These are phyloP conservation scores for Hemaris fuciformis DNA, from an alignment of 2,888 invertebrate genomes.

Conservation along the genomic window DNA sequence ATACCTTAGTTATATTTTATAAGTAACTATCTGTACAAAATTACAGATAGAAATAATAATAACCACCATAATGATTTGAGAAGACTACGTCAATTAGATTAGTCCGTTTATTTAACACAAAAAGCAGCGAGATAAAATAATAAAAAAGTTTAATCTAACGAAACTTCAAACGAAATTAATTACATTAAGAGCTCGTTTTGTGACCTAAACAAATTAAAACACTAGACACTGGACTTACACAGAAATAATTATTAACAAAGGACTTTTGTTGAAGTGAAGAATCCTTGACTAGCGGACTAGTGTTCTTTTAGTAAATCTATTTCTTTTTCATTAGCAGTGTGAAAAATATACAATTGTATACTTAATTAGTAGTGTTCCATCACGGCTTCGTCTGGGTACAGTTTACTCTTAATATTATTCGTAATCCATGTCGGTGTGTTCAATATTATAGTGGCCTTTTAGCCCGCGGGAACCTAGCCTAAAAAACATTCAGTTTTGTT, in stretches of 20 bases:
- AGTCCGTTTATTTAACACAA: slow-evolving; percentile 3
- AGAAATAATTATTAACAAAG: slow-evolving; percentile 3
- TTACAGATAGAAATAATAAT: not conserved
- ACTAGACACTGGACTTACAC: slow-evolving; percentile 6
- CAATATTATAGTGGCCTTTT: no score
- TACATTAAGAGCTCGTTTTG: slow-evolving; percentile 14
- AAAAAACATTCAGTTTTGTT: no score
- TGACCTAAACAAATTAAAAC: slow-evolving; percentile 16
- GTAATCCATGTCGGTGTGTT: no score
- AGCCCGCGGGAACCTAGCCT: no score
- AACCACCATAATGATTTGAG: not conserved
- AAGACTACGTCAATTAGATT: not conserved
- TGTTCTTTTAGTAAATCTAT: not conserved
- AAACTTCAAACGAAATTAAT: slow-evolving; percentile 15
- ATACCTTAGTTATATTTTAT: no score
- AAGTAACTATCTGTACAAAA: no score
- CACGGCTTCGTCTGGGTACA: no score
- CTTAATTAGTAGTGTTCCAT: no score
- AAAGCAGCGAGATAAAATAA: slow-evolving; percentile 1
- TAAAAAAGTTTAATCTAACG: slow-evolving; percentile 17
- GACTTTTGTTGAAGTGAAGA: slow-evolving; percentile 5
- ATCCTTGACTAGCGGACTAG: slow-evolving; percentile 4
- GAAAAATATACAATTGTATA: no score
- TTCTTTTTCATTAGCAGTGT: not conserved
- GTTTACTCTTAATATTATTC: no score